Conservation (phyloP, 1,140 invertebrate genomes). For the Macrobrachium nipponense region DNA sequence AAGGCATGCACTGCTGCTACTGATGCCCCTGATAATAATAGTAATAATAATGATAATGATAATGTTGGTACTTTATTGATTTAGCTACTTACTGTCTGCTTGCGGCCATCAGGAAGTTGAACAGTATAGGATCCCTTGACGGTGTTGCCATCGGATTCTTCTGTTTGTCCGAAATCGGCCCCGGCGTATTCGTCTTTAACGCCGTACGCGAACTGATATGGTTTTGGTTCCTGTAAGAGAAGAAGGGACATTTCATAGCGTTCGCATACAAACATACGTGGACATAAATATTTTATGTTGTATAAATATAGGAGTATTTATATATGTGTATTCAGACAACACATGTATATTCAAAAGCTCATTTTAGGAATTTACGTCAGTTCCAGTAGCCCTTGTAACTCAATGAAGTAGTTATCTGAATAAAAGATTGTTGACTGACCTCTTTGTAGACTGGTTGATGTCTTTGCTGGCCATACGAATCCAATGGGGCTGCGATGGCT, state of each 20-base stretch:
- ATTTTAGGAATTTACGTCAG: too few species aligned
- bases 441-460: constrained; percentile 30
- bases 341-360: too few species aligned
- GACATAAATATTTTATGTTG: too few species aligned
- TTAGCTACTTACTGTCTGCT: constrained; percentile 62
- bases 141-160: constrained; percentile 65
- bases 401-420: too few species aligned
- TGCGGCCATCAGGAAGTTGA: constrained; percentile 65
- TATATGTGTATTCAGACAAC: too few species aligned
- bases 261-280: too few species aligned
- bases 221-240: neutral
- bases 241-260: too few species aligned
- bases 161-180: constrained; percentile 63
- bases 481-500: constrained; percentile 4
- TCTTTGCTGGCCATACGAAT: constrained; percentile 16
- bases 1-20: too few species aligned
- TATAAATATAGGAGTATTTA: too few species aligned
- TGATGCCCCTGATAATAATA: too few species aligned
- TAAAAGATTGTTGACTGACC: neutral
- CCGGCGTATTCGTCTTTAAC: constrained; percentile 64
- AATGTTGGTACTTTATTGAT: neutral
- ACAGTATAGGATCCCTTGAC: constrained; percentile 64
- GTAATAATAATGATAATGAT: too few species aligned
- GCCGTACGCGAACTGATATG: constrained; percentile 64
- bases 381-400: too few species aligned